These are phyloP conservation scores for Cossypha niveicapilla DNA, from an alignment of 2,797 vertebrate genomes.

Conservation along the genomic window DNA sequence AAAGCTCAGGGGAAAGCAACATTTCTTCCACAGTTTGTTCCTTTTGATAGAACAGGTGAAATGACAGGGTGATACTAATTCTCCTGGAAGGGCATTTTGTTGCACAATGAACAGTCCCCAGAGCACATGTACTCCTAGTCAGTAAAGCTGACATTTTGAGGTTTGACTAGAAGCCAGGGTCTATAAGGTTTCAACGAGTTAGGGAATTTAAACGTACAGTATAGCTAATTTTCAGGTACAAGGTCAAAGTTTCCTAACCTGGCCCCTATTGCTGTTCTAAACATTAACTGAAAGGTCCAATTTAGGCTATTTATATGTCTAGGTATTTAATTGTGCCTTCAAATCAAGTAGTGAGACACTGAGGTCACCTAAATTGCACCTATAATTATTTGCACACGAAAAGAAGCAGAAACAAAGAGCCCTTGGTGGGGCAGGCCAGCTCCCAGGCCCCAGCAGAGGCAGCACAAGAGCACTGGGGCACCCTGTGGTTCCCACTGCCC, in stretches of 20 bases:
- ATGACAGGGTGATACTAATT: background rate
- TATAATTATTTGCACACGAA: background rate
- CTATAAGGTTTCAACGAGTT: background rate
- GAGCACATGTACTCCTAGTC: background rate
- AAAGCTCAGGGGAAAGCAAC: background rate
- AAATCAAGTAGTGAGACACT: background rate
- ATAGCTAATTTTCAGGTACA: background rate
- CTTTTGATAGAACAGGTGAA: background rate
- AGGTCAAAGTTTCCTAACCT: background rate
- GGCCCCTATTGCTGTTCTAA: background rate
- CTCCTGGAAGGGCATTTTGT: background rate
- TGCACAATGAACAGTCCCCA: background rate
- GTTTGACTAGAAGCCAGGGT: background rate
- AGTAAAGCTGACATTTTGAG: background rate
- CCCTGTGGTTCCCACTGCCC: fast-evolving
- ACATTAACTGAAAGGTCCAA: background rate
- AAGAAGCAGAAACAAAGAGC: background rate
- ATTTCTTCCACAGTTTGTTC: background rate
- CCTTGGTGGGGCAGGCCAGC: background rate
- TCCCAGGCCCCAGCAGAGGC: background rate
- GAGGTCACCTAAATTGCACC: background rate
- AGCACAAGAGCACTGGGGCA: fast-evolving
- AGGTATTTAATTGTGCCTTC: constrained; percentile 2
- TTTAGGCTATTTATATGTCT: constrained; percentile 19
- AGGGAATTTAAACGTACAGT: background rate